These are phyloP conservation scores for Sarcophaga caerulescens DNA, from an alignment of 2,888 invertebrate species.

Conservation along the genomic window DNA sequence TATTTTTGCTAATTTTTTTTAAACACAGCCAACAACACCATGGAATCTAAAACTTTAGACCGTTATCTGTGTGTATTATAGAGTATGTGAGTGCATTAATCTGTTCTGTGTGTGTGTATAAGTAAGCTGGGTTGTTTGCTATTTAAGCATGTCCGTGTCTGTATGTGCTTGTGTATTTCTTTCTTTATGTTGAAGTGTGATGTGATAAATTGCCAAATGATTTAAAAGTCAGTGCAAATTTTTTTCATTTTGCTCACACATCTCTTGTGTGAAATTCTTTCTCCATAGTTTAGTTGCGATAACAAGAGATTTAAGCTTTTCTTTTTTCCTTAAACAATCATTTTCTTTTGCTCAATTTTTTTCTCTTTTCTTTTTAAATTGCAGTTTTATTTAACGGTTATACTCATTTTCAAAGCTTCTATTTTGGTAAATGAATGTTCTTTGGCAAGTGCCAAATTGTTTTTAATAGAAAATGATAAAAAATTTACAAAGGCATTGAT, in stretches of 20 bases:
- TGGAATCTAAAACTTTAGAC: background rate
- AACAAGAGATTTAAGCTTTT: conserved; percentile 52
- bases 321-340: background rate
- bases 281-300: conserved; percentile 22
- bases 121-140: background rate
- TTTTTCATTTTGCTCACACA: background rate
- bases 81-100: background rate
- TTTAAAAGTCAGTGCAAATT: conserved; percentile 58
- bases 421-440: conserved; percentile 35
- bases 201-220: conserved; percentile 68
- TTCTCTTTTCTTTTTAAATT: background rate
- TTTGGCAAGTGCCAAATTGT: conserved; percentile 39
- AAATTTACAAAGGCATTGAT: conserved; percentile 14
- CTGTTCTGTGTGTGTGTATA: background rate
- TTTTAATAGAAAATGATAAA: background rate
- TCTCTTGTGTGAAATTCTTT: background rate
- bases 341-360: too few relatives aligned
- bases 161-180: conserved; percentile 1
- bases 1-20: too few relatives aligned
- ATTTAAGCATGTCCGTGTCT: background rate
- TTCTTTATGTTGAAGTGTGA: conserved; percentile 51
- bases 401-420: background rate
- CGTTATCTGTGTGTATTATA: background rate
- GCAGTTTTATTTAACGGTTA: conserved; percentile 29
- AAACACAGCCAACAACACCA: background rate